Evolutionary conservation across 2,113 vertebrate species (phyloP).

Genomic region (Phylloscopus trochilus): DNA sequence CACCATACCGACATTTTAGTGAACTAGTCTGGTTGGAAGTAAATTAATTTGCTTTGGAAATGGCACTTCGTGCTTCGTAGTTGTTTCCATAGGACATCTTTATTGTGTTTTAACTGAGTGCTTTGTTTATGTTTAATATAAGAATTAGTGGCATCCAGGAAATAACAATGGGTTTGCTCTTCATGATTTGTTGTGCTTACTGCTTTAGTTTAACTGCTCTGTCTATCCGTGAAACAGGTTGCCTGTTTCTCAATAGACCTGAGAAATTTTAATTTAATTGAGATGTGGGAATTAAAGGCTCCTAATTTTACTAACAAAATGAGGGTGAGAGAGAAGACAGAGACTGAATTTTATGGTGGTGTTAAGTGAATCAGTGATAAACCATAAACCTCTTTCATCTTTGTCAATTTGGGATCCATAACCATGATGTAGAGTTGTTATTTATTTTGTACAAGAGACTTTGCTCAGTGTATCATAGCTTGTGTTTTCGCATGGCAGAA

Average conservation of each 20-base stretch:
- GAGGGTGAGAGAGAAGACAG: neutral
- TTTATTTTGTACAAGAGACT: constrained; percentile 48
- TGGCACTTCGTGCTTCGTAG: neutral
- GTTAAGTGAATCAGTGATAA: neutral
- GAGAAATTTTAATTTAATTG: constrained; percentile 46
- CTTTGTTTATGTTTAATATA: neutral
- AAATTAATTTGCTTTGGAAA: neutral
- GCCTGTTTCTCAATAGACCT: no score
- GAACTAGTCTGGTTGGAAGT: neutral
- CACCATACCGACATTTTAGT: neutral
- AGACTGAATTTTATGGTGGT: neutral
- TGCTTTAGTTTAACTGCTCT: neutral
- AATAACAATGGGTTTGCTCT: neutral
- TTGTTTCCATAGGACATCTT: neutral
- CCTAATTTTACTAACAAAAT: constrained; percentile 30
- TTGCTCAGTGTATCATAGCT: constrained; percentile 26
- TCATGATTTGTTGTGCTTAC: neutral
- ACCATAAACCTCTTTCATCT: neutral
- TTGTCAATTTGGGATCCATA: constrained; percentile 36
- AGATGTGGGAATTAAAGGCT: constrained; percentile 1
- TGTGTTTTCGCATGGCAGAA: constrained; percentile 26
- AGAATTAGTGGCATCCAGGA: neutral
- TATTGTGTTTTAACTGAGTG: neutral
- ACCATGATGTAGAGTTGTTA: constrained; percentile 6
- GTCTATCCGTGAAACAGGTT: neutral